Evolutionary conservation across 2,113 vertebrate genomes (phyloP).

Genomic region (Rafetus swinhoei): DNA sequence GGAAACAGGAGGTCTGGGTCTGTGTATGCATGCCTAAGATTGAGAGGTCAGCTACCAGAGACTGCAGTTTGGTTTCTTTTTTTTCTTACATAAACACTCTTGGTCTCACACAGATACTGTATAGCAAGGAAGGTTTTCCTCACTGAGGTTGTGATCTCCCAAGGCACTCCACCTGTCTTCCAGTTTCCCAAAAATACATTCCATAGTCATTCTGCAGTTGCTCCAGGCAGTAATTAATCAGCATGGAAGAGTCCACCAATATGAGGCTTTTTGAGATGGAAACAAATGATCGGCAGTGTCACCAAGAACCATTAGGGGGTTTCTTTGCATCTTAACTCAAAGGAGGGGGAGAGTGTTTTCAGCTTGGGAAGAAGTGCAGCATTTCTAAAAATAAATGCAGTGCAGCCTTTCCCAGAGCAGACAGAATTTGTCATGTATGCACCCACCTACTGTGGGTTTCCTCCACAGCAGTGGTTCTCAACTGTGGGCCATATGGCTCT

Average conservation of each 20-base stretch:
- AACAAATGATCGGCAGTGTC: conserved; percentile 21
- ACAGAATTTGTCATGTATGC: background rate
- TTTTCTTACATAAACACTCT: background rate
- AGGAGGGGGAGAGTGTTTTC: background rate
- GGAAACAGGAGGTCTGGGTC: no score
- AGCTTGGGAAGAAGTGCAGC: background rate
- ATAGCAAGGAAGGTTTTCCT: background rate
- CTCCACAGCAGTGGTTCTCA: no score
- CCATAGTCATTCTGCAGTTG: background rate
- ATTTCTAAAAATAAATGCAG: background rate
- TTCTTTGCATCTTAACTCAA: background rate
- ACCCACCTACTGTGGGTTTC: no score
- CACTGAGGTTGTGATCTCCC: background rate
- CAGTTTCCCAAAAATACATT: background rate
- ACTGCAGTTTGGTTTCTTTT: no score
- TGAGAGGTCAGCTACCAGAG: no score
- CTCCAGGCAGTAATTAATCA: conserved; percentile 2
- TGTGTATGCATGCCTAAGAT: no score
- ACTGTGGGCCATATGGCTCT: no score
- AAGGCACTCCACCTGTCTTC: background rate
- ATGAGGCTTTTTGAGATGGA: background rate
- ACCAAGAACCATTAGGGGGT: background rate
- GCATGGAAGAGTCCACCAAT: background rate
- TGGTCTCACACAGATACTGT: background rate
- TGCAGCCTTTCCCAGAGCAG: background rate